Base-by-base conservation (phyloP, 2,888 invertebrate species). In the Limnephilus auricula region DNA sequence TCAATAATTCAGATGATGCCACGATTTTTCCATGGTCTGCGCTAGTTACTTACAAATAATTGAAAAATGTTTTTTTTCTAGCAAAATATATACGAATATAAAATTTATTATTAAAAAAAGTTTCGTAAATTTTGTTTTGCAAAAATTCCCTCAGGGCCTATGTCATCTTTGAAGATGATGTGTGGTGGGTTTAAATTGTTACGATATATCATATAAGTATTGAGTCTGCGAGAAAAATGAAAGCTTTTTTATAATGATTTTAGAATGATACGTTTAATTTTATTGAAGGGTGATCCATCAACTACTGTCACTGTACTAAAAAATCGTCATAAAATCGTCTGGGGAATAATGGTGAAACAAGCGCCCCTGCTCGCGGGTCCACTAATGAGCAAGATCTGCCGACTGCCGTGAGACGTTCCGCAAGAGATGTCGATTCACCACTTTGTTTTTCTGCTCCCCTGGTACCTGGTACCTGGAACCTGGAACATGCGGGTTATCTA, bases 311-410 rank as follows among this genome's bases (percentile, higher is more conserved):
- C 65, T 65, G n/a, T 6, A 25, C 25, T 65, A 65, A 65, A 65
- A 65, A 65, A 65, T 25, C 65, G 65, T 65, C 65, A 65, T 65
- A 65, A 25, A 65, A 65, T 65, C 65, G 65, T 65, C 65, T 25
- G 65, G 50, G 65, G 65, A 65, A 65, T 65, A 65, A 65, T 65
- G 85, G 37, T 15, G 5, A 40, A 78, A 65, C 40, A 30, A 50
- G 50, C 84, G 83, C 78, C 84, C 90, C 79, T 84, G 90, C 34
- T 78, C 65, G 84, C 50, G 78, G 84, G 37, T 37, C 50, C 91
- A 85, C 91, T 92, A 92, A 92, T 91, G 91, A 92, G 91, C 85
- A 82, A 50, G 79, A 79, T 50, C 92, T 50, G 80, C 82, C 84
- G 87, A 91, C 89, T 82, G 89, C 89, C 84, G 83, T 79, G 83